These are phyloP conservation scores for Drosophila melanica DNA, from an alignment of 1,140 invertebrate species.

Conservation along the genomic window DNA sequence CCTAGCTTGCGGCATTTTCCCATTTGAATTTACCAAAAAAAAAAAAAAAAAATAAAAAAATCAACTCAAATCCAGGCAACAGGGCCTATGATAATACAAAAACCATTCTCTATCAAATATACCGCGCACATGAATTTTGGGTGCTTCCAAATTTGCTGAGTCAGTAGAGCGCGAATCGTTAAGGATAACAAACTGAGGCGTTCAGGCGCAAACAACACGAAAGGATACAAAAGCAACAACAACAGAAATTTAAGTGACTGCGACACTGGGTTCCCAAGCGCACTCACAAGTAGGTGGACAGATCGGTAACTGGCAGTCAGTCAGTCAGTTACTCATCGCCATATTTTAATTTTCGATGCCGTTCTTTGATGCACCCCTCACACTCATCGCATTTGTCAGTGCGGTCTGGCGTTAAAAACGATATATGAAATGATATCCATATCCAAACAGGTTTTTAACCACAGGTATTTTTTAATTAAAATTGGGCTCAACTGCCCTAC, in stretches of 20 bases:
- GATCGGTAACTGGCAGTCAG: conserved; percentile 13
- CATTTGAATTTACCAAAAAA: conserved; percentile 19
- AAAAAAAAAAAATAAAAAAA: conserved; percentile 30
- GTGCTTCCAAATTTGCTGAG: conserved; percentile 26
- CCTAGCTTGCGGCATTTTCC: conserved; percentile 58
- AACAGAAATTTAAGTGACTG: conserved; percentile 5
- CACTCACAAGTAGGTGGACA: conserved; percentile 14
- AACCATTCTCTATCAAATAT: background rate
- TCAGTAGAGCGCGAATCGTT: conserved; percentile 67
- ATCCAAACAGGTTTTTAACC: conserved; percentile 12
- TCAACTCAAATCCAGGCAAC: conserved; percentile 30
- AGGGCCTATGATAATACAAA: background rate
- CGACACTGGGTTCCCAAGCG: background rate
- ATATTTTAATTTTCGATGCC: conserved; percentile 9
- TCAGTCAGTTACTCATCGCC: background rate
- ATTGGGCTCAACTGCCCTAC: background rate
- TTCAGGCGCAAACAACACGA: conserved; percentile 55
- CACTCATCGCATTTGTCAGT: conserved; percentile 9
- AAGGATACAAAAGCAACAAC: conserved; percentile 40
- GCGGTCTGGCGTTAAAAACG: conserved; percentile 30
- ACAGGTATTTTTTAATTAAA: conserved; percentile 38
- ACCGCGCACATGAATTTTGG: conserved; percentile 4
- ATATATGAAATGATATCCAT: conserved; percentile 15
- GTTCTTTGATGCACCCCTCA: background rate
- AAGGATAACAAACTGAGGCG: conserved; percentile 50